Base-by-base conservation (phyloP, 2,888 invertebrate genomes). In the Holacanthella duospinosa region DNA sequence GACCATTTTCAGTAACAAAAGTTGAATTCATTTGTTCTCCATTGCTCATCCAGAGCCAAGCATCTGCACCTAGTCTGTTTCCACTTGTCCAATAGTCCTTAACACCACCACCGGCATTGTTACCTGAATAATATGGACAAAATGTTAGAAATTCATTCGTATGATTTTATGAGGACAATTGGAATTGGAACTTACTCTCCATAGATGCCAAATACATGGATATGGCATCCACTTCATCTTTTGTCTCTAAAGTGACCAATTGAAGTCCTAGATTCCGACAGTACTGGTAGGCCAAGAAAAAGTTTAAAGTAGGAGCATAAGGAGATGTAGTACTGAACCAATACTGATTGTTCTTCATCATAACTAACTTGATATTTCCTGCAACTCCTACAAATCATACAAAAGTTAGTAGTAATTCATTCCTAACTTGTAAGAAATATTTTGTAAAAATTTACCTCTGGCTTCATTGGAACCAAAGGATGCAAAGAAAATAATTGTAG, bases 71-170 rank as follows among this genome's bases (percentile, higher is more conserved):
- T 64, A 91, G 80, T 73, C 87, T 86, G 78, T 91, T 91, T 66
- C 90, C 90, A 64, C 89, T 89, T 74, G 89, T 89, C 90, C 90
- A 91, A 78, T 89, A 90, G 76, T 89, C 89, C 74, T 86, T 87
- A 75, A 44, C 54, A 9, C 43, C 43, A 29, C 44, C 64, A 57
- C 61, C 66, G 48, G n/a, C n/a, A n/a, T 21, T 24, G 9, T 4
- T 29, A 3, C 58, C 58, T 58, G 28, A 6, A 27, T 25, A 55
- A 28, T 6, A 9, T 4, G 6, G n/a, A 53, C 6, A 21, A 12
- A 24, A 16, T 9, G 24, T 6, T 12, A 9, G 53, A 21, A 53
- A 21, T 53, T 53, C 53, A 21, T 53, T 6, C 19, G 6, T 53
- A n/a, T 24, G 6, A 21, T 53, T 53, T 53, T 24, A 21, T n/a